Percentiles rank a stretch among this genome's conserved stretches.
Conservation (phyloP, 2,797 vertebrate species). For the Spea hammondii region DNA sequence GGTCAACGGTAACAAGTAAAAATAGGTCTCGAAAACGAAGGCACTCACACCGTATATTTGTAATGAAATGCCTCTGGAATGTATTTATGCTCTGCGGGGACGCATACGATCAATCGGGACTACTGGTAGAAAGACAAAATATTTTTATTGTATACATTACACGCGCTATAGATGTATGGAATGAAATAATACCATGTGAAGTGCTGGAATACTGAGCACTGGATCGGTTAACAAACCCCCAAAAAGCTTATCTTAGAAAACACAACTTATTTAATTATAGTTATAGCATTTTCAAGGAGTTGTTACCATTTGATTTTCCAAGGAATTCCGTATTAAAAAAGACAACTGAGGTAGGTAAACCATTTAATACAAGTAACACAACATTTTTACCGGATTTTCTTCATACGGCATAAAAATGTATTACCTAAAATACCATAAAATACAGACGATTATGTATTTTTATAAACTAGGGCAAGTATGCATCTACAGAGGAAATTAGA, state of each 20-base stretch:
- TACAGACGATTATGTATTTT: too few species aligned
- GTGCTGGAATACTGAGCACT: neutral
- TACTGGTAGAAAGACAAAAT: neutral
- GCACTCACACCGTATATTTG: neutral
- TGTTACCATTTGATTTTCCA: neutral
- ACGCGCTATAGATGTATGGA: neutral
- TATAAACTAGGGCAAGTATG: too few species aligned
- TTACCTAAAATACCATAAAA: too few species aligned
- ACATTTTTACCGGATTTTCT: too few species aligned
- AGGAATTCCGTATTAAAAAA: too few species aligned
- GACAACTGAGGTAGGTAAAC: too few species aligned
- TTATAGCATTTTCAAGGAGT: neutral
- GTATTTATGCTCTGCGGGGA: conserved; percentile 9
- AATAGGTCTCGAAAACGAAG: neutral
- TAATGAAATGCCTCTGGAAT: conserved; percentile 3
- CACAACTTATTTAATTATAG: neutral
- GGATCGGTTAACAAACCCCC: neutral
- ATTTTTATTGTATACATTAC: conserved; percentile 10
- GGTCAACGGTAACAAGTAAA: conserved; percentile 7
- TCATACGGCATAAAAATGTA: too few species aligned
- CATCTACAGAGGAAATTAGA: too few species aligned
- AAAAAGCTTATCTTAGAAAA: neutral
- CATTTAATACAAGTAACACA: too few species aligned
- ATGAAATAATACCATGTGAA: neutral
- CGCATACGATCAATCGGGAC: neutral